phyloP scores from a whole-genome alignment of 2,888 invertebrate species.

The Habrosyne pyritoides region DNA sequence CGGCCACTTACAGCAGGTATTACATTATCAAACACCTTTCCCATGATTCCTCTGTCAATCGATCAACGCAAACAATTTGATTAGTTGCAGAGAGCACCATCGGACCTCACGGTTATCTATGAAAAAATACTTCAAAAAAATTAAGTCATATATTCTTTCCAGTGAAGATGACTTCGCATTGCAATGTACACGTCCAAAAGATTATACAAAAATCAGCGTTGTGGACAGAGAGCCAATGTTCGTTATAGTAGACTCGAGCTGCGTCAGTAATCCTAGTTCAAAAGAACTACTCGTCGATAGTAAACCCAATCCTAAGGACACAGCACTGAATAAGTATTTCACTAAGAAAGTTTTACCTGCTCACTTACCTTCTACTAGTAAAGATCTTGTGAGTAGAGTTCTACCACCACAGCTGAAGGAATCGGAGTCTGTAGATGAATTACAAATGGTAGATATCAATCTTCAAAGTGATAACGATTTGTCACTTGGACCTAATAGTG shows the following conservation, averaged over 20 bases:
- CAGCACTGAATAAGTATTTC: slow-evolving; percentile 31
- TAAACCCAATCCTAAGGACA: slow-evolving; percentile 29
- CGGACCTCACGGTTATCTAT: slow-evolving; percentile 28
- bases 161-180: slow-evolving; percentile 52
- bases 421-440: slow-evolving; percentile 47
- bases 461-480: slow-evolving; percentile 56
- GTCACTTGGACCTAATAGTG: slow-evolving; percentile 29
- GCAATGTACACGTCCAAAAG: slow-evolving; percentile 37
- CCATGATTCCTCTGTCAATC: slow-evolving; percentile 32
- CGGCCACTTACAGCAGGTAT: slow-evolving; percentile 55
- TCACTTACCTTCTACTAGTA: slow-evolving; percentile 53
- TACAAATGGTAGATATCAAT: slow-evolving; percentile 55
- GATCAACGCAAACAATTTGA: slow-evolving; percentile 48
- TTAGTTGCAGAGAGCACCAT: slow-evolving; percentile 49
- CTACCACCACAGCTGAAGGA: slow-evolving; percentile 24
- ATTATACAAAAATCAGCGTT: slow-evolving; percentile 27
- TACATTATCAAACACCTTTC: slow-evolving; percentile 45
- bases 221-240: slow-evolving; percentile 48
- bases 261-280: slow-evolving; percentile 48
- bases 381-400: slow-evolving; percentile 29
- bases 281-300: slow-evolving; percentile 44
- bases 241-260: slow-evolving; percentile 52
- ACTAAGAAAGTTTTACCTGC: slow-evolving; percentile 35
- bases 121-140: slow-evolving; percentile 36
- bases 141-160: slow-evolving; percentile 57